Evolutionary conservation across 2,888 invertebrate species (phyloP).

Genomic region (Acleris cristana): DNA sequence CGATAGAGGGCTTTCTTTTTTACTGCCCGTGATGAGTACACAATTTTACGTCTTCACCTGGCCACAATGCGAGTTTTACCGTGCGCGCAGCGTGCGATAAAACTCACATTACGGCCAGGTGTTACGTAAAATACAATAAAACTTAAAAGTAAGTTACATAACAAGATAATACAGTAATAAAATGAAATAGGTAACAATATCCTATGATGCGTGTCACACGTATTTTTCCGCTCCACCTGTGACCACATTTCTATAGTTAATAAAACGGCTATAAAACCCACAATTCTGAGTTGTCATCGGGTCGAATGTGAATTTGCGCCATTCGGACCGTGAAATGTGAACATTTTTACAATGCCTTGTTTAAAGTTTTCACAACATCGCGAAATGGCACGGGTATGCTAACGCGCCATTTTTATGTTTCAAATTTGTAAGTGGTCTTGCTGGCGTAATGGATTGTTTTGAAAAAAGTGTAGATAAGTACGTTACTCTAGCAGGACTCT

Average conservation of each 20-base stretch:
- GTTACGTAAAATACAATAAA: too few relatives aligned
- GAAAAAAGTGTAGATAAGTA: neutral
- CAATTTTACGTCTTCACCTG: too few relatives aligned
- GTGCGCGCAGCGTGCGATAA: too few relatives aligned
- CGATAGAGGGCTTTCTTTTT: too few relatives aligned
- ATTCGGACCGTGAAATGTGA: slow-evolving; percentile 22
- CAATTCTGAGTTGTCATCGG: slow-evolving; percentile 12
- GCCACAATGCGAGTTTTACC: too few relatives aligned
- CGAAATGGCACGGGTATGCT: slow-evolving; percentile 7
- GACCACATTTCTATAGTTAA: slow-evolving; percentile 14
- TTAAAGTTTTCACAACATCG: slow-evolving; percentile 10
- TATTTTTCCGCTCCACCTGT: neutral
- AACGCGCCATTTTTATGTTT: neutral
- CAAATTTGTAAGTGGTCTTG: neutral
- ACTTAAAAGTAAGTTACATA: too few relatives aligned
- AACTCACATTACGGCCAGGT: too few relatives aligned
- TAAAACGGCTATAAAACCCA: slow-evolving; percentile 22
- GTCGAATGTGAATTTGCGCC: slow-evolving; percentile 8
- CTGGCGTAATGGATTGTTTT: neutral
- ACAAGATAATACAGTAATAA: too few relatives aligned
- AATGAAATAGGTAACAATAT: too few relatives aligned
- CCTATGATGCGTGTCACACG: too few relatives aligned
- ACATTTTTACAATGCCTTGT: slow-evolving; percentile 11
- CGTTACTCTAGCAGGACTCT: neutral
- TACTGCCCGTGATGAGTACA: too few relatives aligned